Conservation (phyloP, 2,797 vertebrate species). For the Poecile montanus region DNA sequence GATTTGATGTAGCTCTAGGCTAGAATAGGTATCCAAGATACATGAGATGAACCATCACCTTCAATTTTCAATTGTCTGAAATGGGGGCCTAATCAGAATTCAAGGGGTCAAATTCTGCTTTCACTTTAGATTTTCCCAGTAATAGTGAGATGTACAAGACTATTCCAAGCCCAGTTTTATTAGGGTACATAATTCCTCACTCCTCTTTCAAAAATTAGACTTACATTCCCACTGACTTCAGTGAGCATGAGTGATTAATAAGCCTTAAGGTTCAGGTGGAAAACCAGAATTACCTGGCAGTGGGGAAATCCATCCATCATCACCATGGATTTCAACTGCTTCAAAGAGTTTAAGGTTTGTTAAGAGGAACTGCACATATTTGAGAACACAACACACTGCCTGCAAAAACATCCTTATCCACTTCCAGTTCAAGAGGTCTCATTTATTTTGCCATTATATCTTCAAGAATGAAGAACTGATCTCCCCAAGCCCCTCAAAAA, state of each 20-base stretch:
- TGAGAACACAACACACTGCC: neutral
- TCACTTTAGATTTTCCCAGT: neutral
- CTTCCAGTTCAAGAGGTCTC: neutral
- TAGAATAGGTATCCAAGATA: neutral
- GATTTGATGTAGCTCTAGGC: neutral
- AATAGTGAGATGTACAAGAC: neutral
- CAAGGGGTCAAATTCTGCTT: neutral
- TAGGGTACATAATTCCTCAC: neutral
- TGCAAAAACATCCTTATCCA: neutral
- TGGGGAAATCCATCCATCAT: neutral
- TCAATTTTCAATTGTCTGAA: neutral
- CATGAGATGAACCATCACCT: neutral
- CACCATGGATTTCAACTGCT: neutral
- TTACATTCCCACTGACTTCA: neutral
- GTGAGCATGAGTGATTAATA: neutral
- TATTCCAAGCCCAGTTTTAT: neutral
- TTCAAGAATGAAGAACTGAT: neutral
- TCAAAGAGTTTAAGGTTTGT: neutral
- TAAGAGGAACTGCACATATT: neutral
- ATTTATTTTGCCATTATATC: slow-evolving; percentile 26
- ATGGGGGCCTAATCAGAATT: neutral
- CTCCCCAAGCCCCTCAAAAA: neutral
- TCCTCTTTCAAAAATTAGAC: neutral
- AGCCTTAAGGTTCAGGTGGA: neutral
- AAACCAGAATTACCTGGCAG: neutral